Conservation (phyloP, 2,113 vertebrate genomes). For the Takifugu bimaculatus region DNA sequence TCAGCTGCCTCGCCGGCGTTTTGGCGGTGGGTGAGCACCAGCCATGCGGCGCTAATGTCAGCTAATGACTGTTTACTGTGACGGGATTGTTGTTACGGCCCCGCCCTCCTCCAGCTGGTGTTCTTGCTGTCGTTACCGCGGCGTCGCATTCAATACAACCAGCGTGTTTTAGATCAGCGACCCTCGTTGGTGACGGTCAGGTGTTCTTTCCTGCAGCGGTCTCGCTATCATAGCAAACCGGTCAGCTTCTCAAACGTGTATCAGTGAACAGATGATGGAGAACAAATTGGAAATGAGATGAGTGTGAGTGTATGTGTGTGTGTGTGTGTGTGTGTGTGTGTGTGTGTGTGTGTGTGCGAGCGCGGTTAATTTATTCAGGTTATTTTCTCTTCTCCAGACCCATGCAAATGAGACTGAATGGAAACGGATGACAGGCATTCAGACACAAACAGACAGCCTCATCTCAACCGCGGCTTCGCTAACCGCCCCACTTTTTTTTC, state of each 20-base stretch:
- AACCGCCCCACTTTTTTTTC: conserved; percentile 21
- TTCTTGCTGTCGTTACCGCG: conserved; percentile 40
- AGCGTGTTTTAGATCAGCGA: conserved; percentile 49
- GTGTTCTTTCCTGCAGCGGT: conserved; percentile 38
- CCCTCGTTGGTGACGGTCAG: conserved; percentile 35
- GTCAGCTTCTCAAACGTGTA: conserved; percentile 14
- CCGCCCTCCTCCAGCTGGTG: conserved; percentile 55
- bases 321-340: conserved; percentile 17
- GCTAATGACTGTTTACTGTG: conserved; percentile 70
- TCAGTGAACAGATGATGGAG: conserved; percentile 60
- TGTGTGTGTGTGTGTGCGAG: conserved; percentile 28
- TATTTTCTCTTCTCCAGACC: conserved; percentile 74
- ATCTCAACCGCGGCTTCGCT: conserved; percentile 26
- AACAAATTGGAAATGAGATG: conserved; percentile 73
- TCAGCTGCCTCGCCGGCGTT: conserved; percentile 30
- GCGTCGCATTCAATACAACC: conserved; percentile 50
- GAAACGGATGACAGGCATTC: conserved; percentile 65
- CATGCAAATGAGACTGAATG: conserved; percentile 75
- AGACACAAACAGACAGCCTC: conserved; percentile 63
- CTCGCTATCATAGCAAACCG: conserved; percentile 16
- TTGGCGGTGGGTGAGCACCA: conserved; percentile 53
- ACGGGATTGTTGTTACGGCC: conserved; percentile 55
- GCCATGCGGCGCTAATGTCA: conserved; percentile 61
- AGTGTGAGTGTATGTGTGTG: conserved; percentile 30
- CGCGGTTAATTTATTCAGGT: conserved; percentile 73